Evolutionary conservation across 1,140 invertebrate species (phyloP).

Genomic region (Coelopa frigida): DNA sequence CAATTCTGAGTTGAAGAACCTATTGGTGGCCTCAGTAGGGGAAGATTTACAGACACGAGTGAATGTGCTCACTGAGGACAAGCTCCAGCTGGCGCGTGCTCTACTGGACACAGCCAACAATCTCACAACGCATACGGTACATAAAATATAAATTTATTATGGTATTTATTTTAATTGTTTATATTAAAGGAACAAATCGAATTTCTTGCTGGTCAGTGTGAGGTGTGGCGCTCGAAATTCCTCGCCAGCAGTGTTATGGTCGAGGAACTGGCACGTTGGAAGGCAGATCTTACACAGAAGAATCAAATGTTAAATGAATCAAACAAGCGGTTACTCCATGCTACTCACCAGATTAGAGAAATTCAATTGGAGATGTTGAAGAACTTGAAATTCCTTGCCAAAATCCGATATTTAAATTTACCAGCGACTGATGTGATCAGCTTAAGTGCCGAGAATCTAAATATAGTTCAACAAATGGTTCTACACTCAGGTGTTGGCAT

Average conservation of each 20-base stretch:
- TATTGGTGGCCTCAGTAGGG: slow-evolving; percentile 87
- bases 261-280: slow-evolving; percentile 80
- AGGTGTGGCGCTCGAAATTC: slow-evolving; percentile 94
- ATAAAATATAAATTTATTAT: not conserved
- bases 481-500: slow-evolving; percentile 39
- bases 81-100: slow-evolving; percentile 76
- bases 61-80: slow-evolving; percentile 83
- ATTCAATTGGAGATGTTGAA: slow-evolving; percentile 63
- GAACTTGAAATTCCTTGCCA: slow-evolving; percentile 48
- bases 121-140: slow-evolving; percentile 69
- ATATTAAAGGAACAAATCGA: slow-evolving; percentile 75
- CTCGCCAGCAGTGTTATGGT: slow-evolving; percentile 87
- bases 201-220: slow-evolving; percentile 84
- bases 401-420: slow-evolving; percentile 32
- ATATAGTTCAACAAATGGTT: slow-evolving; percentile 37
- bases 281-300: slow-evolving; percentile 67
- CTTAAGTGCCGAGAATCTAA: slow-evolving; percentile 40
- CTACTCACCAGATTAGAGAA: slow-evolving; percentile 61
- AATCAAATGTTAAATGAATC: slow-evolving; percentile 68
- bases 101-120: slow-evolving; percentile 77
- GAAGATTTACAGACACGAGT: slow-evolving; percentile 86
- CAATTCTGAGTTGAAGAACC: slow-evolving; percentile 86
- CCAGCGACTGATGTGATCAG: slow-evolving; percentile 46
- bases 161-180: not conserved
- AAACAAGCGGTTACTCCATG: slow-evolving; percentile 66